A percentile compares a stretch with the other conserved stretches of the same genome.
phyloP scores from a whole-genome alignment of 2,113 vertebrate genomes.

The Pitta sordida region DNA sequence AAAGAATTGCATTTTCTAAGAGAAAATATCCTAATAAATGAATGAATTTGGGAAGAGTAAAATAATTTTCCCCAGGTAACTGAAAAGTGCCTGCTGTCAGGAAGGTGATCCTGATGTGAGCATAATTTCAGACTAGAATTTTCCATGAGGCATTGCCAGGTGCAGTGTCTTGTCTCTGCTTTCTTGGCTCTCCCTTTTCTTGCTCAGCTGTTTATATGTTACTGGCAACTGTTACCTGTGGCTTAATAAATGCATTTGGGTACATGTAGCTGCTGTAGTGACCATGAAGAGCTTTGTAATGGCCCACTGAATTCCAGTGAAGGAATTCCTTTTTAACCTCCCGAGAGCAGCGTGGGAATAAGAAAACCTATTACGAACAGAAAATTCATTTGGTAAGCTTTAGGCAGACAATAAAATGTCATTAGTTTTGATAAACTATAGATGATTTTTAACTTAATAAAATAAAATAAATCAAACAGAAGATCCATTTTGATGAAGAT shows the following conservation, averaged over 20 bases:
- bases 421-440: not conserved
- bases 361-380: not conserved
- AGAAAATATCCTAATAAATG: not conserved
- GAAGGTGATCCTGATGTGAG: not conserved
- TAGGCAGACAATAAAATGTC: not conserved
- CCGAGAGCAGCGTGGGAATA: not conserved
- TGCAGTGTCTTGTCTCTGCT: not conserved
- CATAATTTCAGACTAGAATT: not conserved
- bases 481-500: not conserved
- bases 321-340: not conserved
- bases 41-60: not conserved
- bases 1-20: not conserved
- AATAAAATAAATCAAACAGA: not conserved
- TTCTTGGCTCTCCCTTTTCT: not conserved
- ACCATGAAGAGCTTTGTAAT: not conserved
- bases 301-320: not conserved
- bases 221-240: not conserved
- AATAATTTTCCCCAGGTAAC: not conserved
- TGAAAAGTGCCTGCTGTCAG: not conserved
- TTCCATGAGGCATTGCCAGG: not conserved
- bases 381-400: not conserved
- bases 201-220: not conserved
- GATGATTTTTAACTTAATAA: not conserved
- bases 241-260: not conserved
- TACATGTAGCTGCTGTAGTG: not conserved